phyloP scores from a whole-genome alignment of 2,797 vertebrate genomes.

The Mycteria americana region DNA sequence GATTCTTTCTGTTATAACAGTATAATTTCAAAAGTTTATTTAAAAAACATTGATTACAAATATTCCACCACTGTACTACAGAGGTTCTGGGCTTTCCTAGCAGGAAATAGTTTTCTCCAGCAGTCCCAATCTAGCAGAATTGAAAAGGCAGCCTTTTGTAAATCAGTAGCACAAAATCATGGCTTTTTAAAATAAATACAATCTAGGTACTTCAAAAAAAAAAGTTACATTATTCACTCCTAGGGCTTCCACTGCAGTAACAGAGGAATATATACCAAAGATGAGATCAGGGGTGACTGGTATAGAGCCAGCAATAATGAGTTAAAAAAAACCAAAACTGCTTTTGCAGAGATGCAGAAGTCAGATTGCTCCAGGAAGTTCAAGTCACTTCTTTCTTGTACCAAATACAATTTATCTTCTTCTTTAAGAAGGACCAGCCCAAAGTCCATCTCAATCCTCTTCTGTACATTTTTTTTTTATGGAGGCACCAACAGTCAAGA shows the following conservation, averaged over 20 bases:
- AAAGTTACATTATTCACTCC: not conserved
- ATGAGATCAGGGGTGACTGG: not conserved
- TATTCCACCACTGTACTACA: not conserved
- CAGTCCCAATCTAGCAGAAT: not conserved
- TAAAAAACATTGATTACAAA: fast-evolving
- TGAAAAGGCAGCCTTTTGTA: not conserved
- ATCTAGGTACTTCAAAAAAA: not conserved
- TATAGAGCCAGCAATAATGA: not conserved
- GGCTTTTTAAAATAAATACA: not conserved
- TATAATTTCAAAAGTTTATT: not conserved
- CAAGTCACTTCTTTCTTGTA: not conserved
- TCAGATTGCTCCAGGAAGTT: not conserved
- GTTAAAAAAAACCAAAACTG: not conserved
- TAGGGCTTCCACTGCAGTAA: not conserved
- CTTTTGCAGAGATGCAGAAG: not conserved
- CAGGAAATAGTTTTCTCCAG: not conserved
- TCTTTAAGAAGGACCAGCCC: not conserved
- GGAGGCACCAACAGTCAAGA: not conserved
- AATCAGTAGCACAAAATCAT: not conserved
- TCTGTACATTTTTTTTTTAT: not conserved
- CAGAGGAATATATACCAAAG: not conserved
- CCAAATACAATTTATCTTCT: not conserved
- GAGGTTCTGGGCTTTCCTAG: not conserved
- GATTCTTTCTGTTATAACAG: not conserved
- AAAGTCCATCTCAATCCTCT: not conserved